Percentiles rank a stretch among this genome's conserved stretches.
Evolutionary conservation across 2,888 invertebrate genomes (phyloP).

Genomic region (Philhelius pedissequus): DNA sequence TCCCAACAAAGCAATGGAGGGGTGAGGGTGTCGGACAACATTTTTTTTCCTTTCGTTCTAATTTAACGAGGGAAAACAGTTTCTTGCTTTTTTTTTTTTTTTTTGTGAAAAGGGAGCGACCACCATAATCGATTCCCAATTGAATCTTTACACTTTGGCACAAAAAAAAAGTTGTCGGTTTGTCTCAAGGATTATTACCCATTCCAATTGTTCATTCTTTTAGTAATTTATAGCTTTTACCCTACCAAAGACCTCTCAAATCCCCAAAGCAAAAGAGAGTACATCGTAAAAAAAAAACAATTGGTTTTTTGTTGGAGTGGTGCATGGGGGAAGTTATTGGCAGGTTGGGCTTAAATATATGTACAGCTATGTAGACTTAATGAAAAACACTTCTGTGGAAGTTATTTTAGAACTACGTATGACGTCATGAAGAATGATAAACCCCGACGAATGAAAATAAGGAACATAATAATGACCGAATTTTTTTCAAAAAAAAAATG

Average conservation of each 20-base stretch:
- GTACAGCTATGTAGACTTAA: no score
- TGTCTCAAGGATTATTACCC: slow-evolving; percentile 63
- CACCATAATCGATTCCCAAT: slow-evolving; percentile 55
- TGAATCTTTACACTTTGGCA: slow-evolving; percentile 59
- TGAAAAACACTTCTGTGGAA: slow-evolving; percentile 44
- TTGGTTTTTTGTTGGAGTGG: not conserved
- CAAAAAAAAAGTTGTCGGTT: slow-evolving; percentile 43
- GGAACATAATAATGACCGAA: not conserved
- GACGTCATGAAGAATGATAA: slow-evolving; percentile 25
- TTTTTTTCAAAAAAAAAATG: no score
- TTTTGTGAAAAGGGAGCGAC: not conserved
- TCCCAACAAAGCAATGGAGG: not conserved
- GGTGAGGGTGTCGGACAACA: no score
- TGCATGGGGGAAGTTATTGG: not conserved
- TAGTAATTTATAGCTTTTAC: slow-evolving; percentile 35
- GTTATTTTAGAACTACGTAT: slow-evolving; percentile 58
- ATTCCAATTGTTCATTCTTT: slow-evolving; percentile 25
- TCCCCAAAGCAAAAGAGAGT: not conserved
- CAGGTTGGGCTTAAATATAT: not conserved
- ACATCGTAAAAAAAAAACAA: slow-evolving; percentile 6
- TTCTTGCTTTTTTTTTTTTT: not conserved
- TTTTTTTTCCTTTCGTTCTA: not conserved
- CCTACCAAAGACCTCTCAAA: not conserved
- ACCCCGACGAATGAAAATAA: slow-evolving; percentile 23
- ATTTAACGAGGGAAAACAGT: not conserved